Percentiles rank a stretch among this genome's conserved stretches.
Evolutionary conservation across 1,140 invertebrate species (phyloP).

Genomic region (Drosophila quadrilineata): DNA sequence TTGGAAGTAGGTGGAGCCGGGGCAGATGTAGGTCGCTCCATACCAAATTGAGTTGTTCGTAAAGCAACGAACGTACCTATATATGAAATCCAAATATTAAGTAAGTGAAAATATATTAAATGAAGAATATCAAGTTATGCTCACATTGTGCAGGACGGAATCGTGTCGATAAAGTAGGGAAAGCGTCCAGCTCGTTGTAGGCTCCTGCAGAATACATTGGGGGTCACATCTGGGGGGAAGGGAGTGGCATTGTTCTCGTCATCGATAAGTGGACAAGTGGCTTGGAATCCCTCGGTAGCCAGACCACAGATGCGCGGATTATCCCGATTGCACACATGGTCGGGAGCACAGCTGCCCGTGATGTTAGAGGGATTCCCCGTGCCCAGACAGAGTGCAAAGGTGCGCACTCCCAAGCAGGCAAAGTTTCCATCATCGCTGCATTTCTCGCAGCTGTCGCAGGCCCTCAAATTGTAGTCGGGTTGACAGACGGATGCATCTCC

Average conservation of each 20-base stretch:
- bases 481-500: not conserved
- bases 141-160: slow-evolving; percentile 52
- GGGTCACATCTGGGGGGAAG: not conserved
- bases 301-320: slow-evolving; percentile 10
- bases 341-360: slow-evolving; percentile 6
- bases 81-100: not conserved
- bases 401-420: slow-evolving; percentile 2
- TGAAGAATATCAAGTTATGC: not conserved
- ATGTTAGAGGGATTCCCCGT: not conserved
- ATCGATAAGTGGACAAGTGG: slow-evolving; percentile 3
- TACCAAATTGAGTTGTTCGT: not conserved
- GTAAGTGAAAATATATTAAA: too few species aligned
- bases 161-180: slow-evolving; percentile 36
- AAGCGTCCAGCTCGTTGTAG: slow-evolving; percentile 23
- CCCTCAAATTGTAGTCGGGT: not conserved
- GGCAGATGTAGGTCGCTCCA: slow-evolving; percentile 42
- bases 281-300: not conserved
- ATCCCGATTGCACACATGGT: slow-evolving; percentile 20
- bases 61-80: slow-evolving; percentile 48
- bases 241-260: not conserved
- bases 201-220: slow-evolving; percentile 25
- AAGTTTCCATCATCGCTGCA: not conserved
- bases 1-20: slow-evolving; percentile 46
- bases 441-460: not conserved
- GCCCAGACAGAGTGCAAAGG: slow-evolving; percentile 17